Percentiles rank a stretch among this genome's conserved stretches.
phyloP scores from a whole-genome alignment of 2,888 invertebrate species.

The Choristoneura rosaceana region DNA sequence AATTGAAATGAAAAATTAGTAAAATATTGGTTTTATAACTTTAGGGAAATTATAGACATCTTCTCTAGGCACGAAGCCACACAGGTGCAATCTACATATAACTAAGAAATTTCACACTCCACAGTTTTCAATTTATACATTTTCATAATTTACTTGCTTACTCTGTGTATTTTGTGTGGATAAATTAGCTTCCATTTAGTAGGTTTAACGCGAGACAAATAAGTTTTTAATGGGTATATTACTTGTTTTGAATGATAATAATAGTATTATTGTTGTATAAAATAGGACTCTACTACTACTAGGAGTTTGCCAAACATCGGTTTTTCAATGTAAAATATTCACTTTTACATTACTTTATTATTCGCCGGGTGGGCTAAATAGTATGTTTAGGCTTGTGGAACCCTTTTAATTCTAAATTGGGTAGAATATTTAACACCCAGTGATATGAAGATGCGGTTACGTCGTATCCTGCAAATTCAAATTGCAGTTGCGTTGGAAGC shows the following conservation, averaged over 20 bases:
- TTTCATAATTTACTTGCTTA: slow-evolving; percentile 19
- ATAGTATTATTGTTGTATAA: background rate
- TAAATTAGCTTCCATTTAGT: slow-evolving; percentile 20
- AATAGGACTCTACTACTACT: background rate
- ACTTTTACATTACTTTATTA: background rate
- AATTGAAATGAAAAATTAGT: background rate
- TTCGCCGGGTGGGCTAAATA: background rate
- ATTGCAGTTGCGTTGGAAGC: background rate
- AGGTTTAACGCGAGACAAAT: slow-evolving; percentile 9
- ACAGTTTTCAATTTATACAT: background rate
- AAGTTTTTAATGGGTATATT: slow-evolving; percentile 5
- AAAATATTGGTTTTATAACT: background rate
- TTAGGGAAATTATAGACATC: background rate
- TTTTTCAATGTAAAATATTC: background rate
- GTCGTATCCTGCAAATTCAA: background rate
- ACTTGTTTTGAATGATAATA: background rate
- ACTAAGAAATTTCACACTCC: too few relatives aligned
- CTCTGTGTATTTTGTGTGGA: slow-evolving; percentile 27
- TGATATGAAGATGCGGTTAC: background rate
- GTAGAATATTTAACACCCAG: background rate
- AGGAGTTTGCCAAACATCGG: background rate
- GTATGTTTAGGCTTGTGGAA: background rate
- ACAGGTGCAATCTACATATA: background rate
- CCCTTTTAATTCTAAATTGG: slow-evolving; percentile 9
- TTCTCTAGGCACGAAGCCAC: background rate